Evolutionary conservation across 2,113 vertebrate species (phyloP), one percentile per base, ranked within the genome.

Genomic region (Larimichthys polyactis): DNA sequence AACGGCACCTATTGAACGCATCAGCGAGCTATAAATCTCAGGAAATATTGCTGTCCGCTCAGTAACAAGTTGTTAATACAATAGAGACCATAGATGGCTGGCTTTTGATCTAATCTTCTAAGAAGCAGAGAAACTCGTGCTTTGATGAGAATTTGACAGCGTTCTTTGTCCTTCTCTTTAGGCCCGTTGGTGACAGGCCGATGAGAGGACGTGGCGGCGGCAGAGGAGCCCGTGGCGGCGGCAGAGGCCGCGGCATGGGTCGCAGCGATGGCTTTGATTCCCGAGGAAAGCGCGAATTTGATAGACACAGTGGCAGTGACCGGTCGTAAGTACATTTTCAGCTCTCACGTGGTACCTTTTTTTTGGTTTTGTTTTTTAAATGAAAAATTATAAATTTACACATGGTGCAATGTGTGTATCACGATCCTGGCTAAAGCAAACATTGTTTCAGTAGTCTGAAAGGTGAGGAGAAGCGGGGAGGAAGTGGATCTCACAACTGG

Each of bases 401-500:
- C 20, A 29, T 2, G 24, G 49, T 54, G 16, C 29, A 16, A 32
- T 70, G 24, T 6, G 11, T 46, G 66, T 78, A 48, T 55, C 6
- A 0, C 49, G 62, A 83, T 65, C 75, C 52, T 78, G 83, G 71
- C 88, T 92, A 91, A 92, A 90, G 85, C 80, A 75, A 64, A 67
- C 83, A 24, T 97, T 97, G 95, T 97, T 98, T 97, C 96, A 99
- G 98, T 96, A 96, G 98, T 93, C 95, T 97, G 88, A 99, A 98
- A 95, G 96, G 97, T 14, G 98, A 99, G 88, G 98, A 99, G 92
- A 99, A 99, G 90, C 97, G 98, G 58, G 98, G 98, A 11, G 98
- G 98, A 85, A 96, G 98, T 66, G 98, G 98, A 92, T 97, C 98
- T 32, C 98, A 99, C 95, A 99, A 99, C 96, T 99, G 98, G 98